These are phyloP conservation scores for Catotricha subobsoleta DNA, from an alignment of 2,888 invertebrate genomes.

Conservation along the genomic window DNA sequence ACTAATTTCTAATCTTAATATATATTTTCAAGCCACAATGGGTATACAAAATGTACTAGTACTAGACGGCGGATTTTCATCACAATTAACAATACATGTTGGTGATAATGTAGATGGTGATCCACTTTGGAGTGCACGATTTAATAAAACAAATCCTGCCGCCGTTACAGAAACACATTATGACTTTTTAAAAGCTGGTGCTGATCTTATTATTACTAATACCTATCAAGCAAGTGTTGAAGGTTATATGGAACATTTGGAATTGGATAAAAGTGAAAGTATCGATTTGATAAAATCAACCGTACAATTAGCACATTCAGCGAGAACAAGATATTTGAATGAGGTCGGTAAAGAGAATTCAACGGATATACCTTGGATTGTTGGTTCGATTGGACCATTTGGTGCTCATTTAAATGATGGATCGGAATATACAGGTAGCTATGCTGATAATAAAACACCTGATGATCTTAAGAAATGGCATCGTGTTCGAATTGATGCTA, in stretches of 20 bases:
- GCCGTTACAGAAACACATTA: slow-evolving; percentile 65
- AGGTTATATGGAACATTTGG: slow-evolving; percentile 57
- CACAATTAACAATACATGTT: slow-evolving; percentile 60
- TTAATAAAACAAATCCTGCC: slow-evolving; percentile 58
- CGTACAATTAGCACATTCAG: slow-evolving; percentile 54
- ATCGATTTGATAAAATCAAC: slow-evolving; percentile 53
- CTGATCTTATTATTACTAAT: slow-evolving; percentile 71
- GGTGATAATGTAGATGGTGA: slow-evolving; percentile 63
- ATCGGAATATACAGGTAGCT: slow-evolving; percentile 83
- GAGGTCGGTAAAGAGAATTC: slow-evolving; percentile 30
- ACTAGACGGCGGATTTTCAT: slow-evolving; percentile 61
- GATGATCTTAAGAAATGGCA: slow-evolving; percentile 71
- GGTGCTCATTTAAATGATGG: slow-evolving; percentile 80
- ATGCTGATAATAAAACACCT: slow-evolving; percentile 44
- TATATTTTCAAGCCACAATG: slow-evolving; percentile 2
- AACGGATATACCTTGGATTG: slow-evolving; percentile 41
- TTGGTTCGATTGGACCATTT: slow-evolving; percentile 84
- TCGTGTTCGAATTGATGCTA: slow-evolving; percentile 55
- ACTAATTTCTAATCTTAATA: too few species aligned
- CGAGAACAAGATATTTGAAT: slow-evolving; percentile 42
- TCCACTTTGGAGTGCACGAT: slow-evolving; percentile 76
- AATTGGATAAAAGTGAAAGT: slow-evolving; percentile 46
- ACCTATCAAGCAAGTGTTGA: slow-evolving; percentile 75
- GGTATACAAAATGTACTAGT: slow-evolving; percentile 26
- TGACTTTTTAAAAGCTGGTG: slow-evolving; percentile 47